A percentile compares a stretch with the other conserved stretches of the same genome.
These are phyloP conservation scores for Cinara cedri DNA, from an alignment of 2,888 invertebrate genomes.

Conservation along the genomic window DNA sequence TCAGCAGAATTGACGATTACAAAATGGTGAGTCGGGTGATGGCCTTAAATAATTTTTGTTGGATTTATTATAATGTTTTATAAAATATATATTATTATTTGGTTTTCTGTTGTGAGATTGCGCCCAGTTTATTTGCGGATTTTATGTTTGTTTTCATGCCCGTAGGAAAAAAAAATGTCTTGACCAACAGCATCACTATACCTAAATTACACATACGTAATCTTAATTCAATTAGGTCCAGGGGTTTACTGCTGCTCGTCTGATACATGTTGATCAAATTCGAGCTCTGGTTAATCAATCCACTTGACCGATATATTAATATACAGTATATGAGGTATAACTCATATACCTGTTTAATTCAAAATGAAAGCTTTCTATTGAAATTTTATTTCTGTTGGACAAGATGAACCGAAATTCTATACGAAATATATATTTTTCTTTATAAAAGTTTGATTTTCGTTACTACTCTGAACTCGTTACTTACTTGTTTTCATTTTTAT, in stretches of 20 bases:
- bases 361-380: background rate
- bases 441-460: slow-evolving; percentile 35
- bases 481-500: too few species aligned
- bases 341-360: background rate
- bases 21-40: slow-evolving; percentile 88
- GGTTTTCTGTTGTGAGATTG: slow-evolving; percentile 56
- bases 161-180: slow-evolving; percentile 49
- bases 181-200: slow-evolving; percentile 44
- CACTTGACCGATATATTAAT: background rate
- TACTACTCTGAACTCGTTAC: slow-evolving; percentile 25
- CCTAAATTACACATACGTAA: background rate
- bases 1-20: slow-evolving; percentile 99
- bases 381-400: slow-evolving; percentile 39
- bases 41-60: slow-evolving; percentile 53
- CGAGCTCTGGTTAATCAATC: slow-evolving; percentile 12
- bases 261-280: slow-evolving; percentile 43
- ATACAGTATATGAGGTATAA: too few species aligned
- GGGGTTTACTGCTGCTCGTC: slow-evolving; percentile 51
- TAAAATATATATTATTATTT: slow-evolving; percentile 46
- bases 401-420: slow-evolving; percentile 28
- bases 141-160: slow-evolving; percentile 46
- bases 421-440: background rate
- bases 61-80: slow-evolving; percentile 50
- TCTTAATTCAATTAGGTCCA: slow-evolving; percentile 20
- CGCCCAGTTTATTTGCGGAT: slow-evolving; percentile 55